These are phyloP conservation scores for Polyploca ridens DNA, from an alignment of 2,888 invertebrate genomes.

Conservation along the genomic window DNA sequence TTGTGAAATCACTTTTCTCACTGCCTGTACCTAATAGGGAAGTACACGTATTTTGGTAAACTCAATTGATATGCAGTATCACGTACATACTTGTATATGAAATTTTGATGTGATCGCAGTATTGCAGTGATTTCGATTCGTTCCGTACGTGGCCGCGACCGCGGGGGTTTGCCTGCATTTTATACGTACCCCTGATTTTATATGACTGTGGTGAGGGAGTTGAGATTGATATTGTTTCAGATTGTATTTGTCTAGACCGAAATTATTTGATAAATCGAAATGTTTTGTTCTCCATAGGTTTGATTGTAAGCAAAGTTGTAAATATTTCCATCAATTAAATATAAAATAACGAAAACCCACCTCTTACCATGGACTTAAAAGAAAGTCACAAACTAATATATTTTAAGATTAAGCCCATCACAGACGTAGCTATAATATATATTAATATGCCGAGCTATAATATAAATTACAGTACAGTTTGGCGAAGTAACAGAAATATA, in stretches of 20 bases:
- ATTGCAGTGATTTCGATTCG: conserved; percentile 69
- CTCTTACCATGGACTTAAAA: no score
- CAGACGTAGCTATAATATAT: no score
- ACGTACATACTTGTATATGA: conserved; percentile 40
- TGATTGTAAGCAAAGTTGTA: no score
- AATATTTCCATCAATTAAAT: no score
- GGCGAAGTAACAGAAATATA: no score
- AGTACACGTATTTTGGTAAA: not conserved
- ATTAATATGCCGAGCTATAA: no score
- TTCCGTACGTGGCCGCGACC: conserved; percentile 52
- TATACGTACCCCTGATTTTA: conserved; percentile 55
- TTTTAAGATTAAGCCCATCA: no score
- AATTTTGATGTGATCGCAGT: conserved; percentile 54
- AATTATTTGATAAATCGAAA: not conserved
- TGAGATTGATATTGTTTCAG: conserved; percentile 11
- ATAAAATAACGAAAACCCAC: no score
- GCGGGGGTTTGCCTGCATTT: conserved; percentile 47
- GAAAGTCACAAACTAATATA: no score
- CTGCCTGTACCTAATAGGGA: not conserved
- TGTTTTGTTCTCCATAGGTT: not conserved
- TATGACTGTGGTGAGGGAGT: conserved; percentile 36
- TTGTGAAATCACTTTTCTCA: not conserved
- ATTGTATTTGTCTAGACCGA: not conserved
- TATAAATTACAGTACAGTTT: no score
- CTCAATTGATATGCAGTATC: conserved; percentile 52